Conservation (phyloP, 2,113 vertebrate genomes). For the Pyrgilauda ruficollis region DNA sequence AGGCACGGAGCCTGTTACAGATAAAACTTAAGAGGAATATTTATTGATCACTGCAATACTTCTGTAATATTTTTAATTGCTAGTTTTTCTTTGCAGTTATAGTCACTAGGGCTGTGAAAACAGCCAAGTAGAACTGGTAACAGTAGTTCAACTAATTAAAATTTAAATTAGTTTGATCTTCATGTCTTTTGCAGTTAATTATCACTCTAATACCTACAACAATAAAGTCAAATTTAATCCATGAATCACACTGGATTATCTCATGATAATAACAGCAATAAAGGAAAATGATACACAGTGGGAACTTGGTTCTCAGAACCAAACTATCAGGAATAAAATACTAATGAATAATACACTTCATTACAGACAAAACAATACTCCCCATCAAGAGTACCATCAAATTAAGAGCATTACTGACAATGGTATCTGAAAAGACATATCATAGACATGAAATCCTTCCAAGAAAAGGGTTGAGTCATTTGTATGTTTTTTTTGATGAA, state of each 20-base stretch:
- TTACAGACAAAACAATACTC: constrained; percentile 8
- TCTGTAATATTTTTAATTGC: neutral
- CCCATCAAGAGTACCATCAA: neutral
- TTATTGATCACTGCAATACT: neutral
- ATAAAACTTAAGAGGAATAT: neutral
- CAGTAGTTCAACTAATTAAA: constrained; percentile 39
- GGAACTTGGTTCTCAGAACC: neutral
- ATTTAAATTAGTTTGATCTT: constrained; percentile 23
- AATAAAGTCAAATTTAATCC: constrained; percentile 51
- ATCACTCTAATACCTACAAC: constrained; percentile 19
- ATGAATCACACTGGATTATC: constrained; percentile 42
- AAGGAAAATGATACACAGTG: constrained; percentile 16
- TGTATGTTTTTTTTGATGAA: neutral
- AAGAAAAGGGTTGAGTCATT: neutral
- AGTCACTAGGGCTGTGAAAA: neutral
- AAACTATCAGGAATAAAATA: constrained; percentile 23
- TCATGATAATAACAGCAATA: constrained; percentile 47
- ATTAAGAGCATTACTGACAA: constrained; percentile 8
- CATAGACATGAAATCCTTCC: neutral
- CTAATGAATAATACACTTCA: constrained; percentile 50
- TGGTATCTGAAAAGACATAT: neutral
- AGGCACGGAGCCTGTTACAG: neutral
- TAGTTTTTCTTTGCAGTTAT: neutral
- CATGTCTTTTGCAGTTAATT: constrained; percentile 6
- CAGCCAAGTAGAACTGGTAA: neutral